These are phyloP conservation scores for Zaprionus taronus DNA, from an alignment of 1,140 invertebrate species.

Conservation along the genomic window DNA sequence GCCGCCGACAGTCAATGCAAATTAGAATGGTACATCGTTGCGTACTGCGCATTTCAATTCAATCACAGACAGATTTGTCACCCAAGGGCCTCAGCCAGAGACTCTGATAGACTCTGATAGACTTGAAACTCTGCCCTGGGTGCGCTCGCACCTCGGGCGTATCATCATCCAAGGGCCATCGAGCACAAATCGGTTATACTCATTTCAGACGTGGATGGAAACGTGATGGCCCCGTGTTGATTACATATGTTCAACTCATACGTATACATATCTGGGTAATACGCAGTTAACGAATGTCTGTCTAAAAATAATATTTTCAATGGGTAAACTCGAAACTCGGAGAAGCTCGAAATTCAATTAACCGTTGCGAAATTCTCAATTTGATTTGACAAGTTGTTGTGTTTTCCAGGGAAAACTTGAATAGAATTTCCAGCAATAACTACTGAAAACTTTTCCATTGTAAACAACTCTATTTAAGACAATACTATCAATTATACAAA, in stretches of 20 bases:
- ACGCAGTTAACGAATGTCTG: constrained; percentile 48
- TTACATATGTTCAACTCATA: neutral
- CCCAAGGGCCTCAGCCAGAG: neutral
- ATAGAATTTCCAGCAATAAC: neutral
- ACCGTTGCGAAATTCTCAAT: neutral
- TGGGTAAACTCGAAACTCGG: constrained; percentile 5
- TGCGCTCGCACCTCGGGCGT: constrained; percentile 30
- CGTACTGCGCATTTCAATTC: constrained; percentile 56
- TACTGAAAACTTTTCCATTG: neutral
- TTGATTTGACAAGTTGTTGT: neutral
- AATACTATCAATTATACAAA: neutral
- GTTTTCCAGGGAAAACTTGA: neutral
- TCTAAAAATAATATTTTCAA: constrained; percentile 17
- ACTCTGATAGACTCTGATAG: neutral
- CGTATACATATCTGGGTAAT: constrained; percentile 15
- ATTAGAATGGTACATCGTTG: constrained; percentile 32
- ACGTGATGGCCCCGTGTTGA: constrained; percentile 36
- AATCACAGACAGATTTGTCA: constrained; percentile 7
- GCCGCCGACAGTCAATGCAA: constrained; percentile 35
- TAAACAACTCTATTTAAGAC: neutral
- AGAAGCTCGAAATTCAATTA: constrained; percentile 7
- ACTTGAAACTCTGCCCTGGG: constrained; percentile 30
- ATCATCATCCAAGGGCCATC: constrained; percentile 31
- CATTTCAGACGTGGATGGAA: constrained; percentile 3
- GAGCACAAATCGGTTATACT: constrained; percentile 23